These are phyloP conservation scores for Prionailurus bengalensis DNA, from an alignment of 2,113 vertebrate genomes.

Conservation along the genomic window DNA sequence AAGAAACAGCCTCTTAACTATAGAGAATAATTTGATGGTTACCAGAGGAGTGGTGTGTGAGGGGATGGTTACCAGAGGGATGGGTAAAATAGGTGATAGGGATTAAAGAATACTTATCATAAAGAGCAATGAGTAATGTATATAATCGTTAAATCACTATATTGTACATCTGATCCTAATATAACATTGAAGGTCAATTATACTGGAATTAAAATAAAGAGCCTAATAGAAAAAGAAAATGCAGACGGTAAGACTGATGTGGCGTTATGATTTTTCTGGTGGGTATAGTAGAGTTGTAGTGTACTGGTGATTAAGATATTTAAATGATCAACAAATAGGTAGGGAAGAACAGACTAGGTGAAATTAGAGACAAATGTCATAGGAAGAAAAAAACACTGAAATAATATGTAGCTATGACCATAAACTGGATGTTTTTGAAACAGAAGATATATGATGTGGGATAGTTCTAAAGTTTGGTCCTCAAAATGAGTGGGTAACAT, in stretches of 20 bases:
- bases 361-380: conserved; percentile 15
- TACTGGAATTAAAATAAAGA: not conserved
- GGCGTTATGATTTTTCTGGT: conserved; percentile 4
- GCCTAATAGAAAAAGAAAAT: conserved; percentile 9
- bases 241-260: not conserved
- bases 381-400: not conserved
- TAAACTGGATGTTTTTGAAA: not conserved
- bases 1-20: not conserved
- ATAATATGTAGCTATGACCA: not conserved
- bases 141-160: not conserved
- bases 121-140: not conserved
- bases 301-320: not conserved
- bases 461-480: not conserved
- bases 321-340: conserved; percentile 1
- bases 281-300: not conserved
- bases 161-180: not conserved
- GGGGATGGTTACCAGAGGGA: not conserved
- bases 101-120: not conserved
- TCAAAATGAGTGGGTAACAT: not conserved
- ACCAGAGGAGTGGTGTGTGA: not conserved
- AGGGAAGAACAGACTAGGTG: not conserved
- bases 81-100: not conserved
- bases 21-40: not conserved
- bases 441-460: not conserved
- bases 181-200: not conserved